phyloP scores from a whole-genome alignment of 2,888 invertebrate genomes.

The Ochropleura plecta region DNA sequence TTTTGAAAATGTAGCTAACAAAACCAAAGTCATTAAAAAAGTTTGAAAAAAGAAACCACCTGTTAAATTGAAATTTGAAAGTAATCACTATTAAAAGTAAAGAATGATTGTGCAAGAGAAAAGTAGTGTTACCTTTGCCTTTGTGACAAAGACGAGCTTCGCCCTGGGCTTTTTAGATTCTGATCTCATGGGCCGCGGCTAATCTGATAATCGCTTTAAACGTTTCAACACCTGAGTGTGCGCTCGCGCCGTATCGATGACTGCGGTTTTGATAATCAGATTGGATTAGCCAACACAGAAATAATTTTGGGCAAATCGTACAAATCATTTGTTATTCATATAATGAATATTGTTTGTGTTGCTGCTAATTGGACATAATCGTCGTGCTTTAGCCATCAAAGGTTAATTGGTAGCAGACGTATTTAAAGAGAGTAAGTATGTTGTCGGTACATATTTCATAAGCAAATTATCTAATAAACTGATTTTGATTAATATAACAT shows the following conservation, averaged over 20 bases:
- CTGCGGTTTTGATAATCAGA: conserved; percentile 67
- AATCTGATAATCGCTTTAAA: conserved; percentile 79
- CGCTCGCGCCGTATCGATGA: conserved; percentile 64
- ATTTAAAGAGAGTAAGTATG: conserved; percentile 18
- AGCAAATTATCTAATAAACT: conserved; percentile 59
- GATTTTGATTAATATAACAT: conserved; percentile 68
- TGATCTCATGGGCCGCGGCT: conserved; percentile 77
- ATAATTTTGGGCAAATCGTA: conserved; percentile 38
- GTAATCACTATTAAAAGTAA: conserved; percentile 63
- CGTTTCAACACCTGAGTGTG: conserved; percentile 75
- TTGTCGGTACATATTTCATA: conserved; percentile 30
- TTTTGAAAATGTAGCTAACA: not conserved
- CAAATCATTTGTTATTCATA: conserved; percentile 25
- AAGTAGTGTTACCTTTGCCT: conserved; percentile 73
- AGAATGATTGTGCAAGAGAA: conserved; percentile 72
- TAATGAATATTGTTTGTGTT: conserved; percentile 31
- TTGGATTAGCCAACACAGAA: conserved; percentile 50
- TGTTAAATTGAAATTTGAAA: conserved; percentile 60
- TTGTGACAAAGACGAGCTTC: conserved; percentile 77
- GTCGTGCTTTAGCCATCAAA: conserved; percentile 20
- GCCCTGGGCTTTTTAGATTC: conserved; percentile 80
- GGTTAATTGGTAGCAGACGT: conserved; percentile 5
- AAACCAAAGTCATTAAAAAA: not conserved
- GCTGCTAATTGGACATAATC: conserved; percentile 29
- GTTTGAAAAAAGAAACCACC: conserved; percentile 18